A percentile compares a stretch with the other conserved stretches of the same genome.
Evolutionary conservation across 1,140 invertebrate genomes (phyloP).

Genomic region (Plectrocnemia conspersa): DNA sequence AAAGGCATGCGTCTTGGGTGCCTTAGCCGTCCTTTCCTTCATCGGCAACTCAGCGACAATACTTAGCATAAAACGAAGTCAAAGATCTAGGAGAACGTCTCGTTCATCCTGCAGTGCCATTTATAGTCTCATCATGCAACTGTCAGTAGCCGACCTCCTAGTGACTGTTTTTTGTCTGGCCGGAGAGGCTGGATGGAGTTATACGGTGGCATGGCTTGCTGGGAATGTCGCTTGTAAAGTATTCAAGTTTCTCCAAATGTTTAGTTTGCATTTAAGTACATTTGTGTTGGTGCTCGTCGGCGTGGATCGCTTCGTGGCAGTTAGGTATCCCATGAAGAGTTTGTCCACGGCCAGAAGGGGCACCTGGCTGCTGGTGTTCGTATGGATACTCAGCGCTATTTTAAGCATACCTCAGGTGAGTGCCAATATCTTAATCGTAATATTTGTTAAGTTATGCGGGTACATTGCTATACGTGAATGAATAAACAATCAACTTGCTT

Average conservation of each 20-base stretch:
- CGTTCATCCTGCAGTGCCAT: conserved; percentile 64
- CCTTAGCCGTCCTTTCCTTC: conserved; percentile 67
- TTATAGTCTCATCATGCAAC: conserved; percentile 71
- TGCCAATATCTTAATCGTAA: conserved; percentile 27
- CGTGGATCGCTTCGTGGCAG: conserved; percentile 73
- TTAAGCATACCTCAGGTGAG: conserved; percentile 79
- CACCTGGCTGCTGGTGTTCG: conserved; percentile 56
- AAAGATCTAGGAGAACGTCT: conserved; percentile 48
- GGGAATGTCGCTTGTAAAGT: conserved; percentile 73
- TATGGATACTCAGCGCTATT: conserved; percentile 65
- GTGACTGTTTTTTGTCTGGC: conserved; percentile 76
- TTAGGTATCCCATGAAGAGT: conserved; percentile 74
- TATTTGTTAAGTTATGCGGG: no score
- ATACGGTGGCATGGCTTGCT: conserved; percentile 74
- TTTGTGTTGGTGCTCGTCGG: conserved; percentile 78
- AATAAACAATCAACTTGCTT: no score
- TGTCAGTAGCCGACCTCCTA: conserved; percentile 70
- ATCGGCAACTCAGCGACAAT: conserved; percentile 71
- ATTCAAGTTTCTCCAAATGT: conserved; percentile 79
- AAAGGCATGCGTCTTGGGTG: conserved; percentile 59
- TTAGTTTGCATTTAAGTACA: conserved; percentile 77
- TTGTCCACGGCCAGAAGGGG: conserved; percentile 63
- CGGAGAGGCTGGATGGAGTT: conserved; percentile 74
- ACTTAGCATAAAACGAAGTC: conserved; percentile 62
- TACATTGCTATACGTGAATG: no score